These are phyloP conservation scores for Onchidella celtica DNA, from an alignment of 2,888 invertebrate species.

Conservation along the genomic window DNA sequence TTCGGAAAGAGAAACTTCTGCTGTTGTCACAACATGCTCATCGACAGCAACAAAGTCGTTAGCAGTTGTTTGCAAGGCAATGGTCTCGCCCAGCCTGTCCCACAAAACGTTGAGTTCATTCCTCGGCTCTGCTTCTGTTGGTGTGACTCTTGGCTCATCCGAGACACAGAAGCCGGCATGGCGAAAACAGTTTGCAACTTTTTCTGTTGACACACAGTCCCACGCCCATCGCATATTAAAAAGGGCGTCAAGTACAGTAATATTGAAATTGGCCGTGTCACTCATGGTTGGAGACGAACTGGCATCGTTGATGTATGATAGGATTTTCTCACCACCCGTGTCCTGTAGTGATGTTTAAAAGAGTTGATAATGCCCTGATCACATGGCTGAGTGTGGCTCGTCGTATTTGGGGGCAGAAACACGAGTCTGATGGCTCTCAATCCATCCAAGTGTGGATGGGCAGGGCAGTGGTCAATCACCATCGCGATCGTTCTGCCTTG, in stretches of 20 bases:
- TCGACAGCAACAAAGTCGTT: too few species aligned
- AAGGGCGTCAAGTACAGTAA: conserved; percentile 23
- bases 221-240: conserved; percentile 29
- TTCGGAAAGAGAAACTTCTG: too few species aligned
- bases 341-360: conserved; percentile 16
- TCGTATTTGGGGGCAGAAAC: background rate
- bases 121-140: too few species aligned
- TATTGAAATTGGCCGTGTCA: background rate
- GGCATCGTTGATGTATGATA: background rate
- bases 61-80: too few species aligned
- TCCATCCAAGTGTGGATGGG: background rate
- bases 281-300: background rate
- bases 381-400: background rate
- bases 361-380: background rate
- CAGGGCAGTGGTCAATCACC: background rate
- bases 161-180: background rate
- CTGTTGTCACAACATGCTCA: too few species aligned
- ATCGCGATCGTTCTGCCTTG: background rate
- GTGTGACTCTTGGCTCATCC: too few species aligned
- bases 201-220: background rate
- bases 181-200: conserved; percentile 15
- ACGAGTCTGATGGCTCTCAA: background rate
- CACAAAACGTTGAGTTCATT: too few species aligned
- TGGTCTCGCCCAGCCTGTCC: too few species aligned
- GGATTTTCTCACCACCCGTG: background rate